Percentiles rank a stretch among this genome's conserved stretches.
phyloP scores from a whole-genome alignment of 30 jellyfish, hydroid and myxozoan species.

The Haliclystus octoradiatus region DNA sequence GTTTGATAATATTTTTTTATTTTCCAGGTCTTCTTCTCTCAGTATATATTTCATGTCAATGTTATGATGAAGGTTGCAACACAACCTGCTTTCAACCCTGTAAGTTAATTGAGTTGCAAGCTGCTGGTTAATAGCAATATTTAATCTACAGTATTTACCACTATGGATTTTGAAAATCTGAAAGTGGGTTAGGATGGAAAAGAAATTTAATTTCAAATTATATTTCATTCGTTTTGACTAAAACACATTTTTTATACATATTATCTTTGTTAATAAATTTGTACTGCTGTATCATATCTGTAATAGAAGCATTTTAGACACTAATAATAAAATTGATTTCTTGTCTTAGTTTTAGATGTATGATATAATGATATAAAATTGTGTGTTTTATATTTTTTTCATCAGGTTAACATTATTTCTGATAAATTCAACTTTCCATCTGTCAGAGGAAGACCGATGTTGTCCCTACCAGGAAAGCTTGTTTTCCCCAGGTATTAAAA shows the following conservation, averaged over 20 bases:
- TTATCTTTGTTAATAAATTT: no score
- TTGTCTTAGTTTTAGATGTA: no score
- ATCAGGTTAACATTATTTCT: slow-evolving; percentile 29
- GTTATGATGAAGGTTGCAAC: slow-evolving; percentile 92
- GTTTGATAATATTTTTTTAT: neutral
- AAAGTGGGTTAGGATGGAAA: no score
- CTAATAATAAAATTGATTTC: no score
- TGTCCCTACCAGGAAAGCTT: slow-evolving; percentile 80
- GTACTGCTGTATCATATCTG: no score
- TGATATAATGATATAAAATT: neutral
- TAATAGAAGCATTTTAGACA: no score
- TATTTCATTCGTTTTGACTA: no score
- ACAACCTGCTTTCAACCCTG: slow-evolving; percentile 82
- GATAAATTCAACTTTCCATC: slow-evolving; percentile 4
- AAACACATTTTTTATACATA: no score
- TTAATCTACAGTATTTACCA: no score
- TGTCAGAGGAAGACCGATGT: slow-evolving; percentile 27
- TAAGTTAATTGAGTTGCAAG: slow-evolving; percentile 6
- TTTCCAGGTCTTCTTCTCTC: slow-evolving; percentile 73
- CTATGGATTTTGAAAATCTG: no score
- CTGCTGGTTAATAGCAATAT: no score
- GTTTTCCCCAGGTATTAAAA: slow-evolving; percentile 88
- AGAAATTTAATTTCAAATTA: no score
- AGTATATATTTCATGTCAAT: slow-evolving; percentile 62
- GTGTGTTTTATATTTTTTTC: neutral